phyloP scores from a whole-genome alignment of 64 coral and sea anemone genomes.

The Cladopsammia gracilis region DNA sequence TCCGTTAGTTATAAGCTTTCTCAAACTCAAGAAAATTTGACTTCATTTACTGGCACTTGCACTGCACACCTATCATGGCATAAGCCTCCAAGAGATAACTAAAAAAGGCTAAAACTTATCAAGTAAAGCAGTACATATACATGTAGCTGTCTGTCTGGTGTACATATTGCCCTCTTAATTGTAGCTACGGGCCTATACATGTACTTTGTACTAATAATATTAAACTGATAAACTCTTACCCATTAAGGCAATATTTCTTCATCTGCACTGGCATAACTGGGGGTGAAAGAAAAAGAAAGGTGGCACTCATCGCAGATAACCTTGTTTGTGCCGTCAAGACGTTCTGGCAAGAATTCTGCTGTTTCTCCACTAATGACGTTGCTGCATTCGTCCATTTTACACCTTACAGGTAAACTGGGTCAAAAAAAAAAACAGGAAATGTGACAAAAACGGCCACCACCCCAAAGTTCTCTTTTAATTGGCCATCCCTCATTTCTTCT shows the following conservation, averaged over 20 bases:
- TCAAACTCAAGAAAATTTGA: too few species aligned
- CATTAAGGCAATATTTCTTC: conserved; percentile 56
- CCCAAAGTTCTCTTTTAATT: conserved; percentile 67
- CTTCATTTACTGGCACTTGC: too few species aligned
- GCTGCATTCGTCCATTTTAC: neutral
- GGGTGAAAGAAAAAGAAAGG: conserved; percentile 7
- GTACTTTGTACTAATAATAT: too few species aligned
- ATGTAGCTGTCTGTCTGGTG: neutral
- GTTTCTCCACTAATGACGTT: conserved; percentile 46
- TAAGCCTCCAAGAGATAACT: too few species aligned
- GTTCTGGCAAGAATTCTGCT: conserved; percentile 30
- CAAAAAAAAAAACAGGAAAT: conserved; percentile 80
- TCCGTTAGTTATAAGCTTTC: too few species aligned
- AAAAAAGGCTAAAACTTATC: too few species aligned
- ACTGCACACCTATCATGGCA: too few species aligned
- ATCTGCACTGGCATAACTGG: conserved; percentile 37
- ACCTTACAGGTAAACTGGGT: conserved; percentile 34
- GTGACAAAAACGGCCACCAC: conserved; percentile 57
- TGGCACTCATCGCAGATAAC: conserved; percentile 36
- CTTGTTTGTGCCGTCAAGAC: conserved; percentile 5
- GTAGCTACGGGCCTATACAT: too few species aligned
- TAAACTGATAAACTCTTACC: conserved; percentile 22
- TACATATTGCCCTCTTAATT: too few species aligned
- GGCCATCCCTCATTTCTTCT: conserved; percentile 70
- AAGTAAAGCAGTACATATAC: neutral